Base-by-base conservation (phyloP, 64 coral and sea anemone genomes). In the Porites lutea region DNA sequence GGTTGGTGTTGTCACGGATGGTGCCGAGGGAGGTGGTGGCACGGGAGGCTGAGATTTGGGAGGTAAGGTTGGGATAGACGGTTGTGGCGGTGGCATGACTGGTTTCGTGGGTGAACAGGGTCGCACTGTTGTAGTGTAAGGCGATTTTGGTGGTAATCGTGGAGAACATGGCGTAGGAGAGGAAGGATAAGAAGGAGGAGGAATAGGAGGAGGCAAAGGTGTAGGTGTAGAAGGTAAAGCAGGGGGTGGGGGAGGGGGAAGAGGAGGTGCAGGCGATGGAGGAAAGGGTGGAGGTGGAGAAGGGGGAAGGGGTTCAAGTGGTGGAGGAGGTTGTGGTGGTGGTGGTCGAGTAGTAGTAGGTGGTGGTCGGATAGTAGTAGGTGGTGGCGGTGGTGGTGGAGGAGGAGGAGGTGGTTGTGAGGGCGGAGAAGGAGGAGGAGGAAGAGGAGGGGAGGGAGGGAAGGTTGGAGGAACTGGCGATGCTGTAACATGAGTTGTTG, bases 331-430 rank as follows among this genome's bases (percentile, higher is more conserved):
- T 21, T 57, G 79, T 9, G 54, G 5, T 9, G 54, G 9, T 8
- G 60, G 81, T 67, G 59, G 81, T 7, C 59, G 27, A 21, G 65
- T 6, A 23, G 59, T 14, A 8, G 44, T 8, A 18, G 21, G 45
- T 19, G 82, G 75, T 13, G 72, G 57, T 65, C 7, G 54, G 12
- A 57, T 9, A 57, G 7, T 7, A 57, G 58, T 60, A 8, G 48
- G 75, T 2, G 88, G 65, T 5, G 75, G 65, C 0, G 51, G 47
- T 5, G 57, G 48, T 7, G 44, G 64, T 23, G 78, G 19, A 60
- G 79, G 58, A 73, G 79, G 52, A 9, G 51, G 11, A 67, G 83
- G 69, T 68, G 61, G 48, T 63, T 44, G 89, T 54, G 65, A 65
- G 2, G 62, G 82, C 1, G 68, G 43, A 20, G 80, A 22, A 9